Evolutionary conservation across 2,797 vertebrate genomes (phyloP).

Genomic region (Helicolenus hilgendorfi): DNA sequence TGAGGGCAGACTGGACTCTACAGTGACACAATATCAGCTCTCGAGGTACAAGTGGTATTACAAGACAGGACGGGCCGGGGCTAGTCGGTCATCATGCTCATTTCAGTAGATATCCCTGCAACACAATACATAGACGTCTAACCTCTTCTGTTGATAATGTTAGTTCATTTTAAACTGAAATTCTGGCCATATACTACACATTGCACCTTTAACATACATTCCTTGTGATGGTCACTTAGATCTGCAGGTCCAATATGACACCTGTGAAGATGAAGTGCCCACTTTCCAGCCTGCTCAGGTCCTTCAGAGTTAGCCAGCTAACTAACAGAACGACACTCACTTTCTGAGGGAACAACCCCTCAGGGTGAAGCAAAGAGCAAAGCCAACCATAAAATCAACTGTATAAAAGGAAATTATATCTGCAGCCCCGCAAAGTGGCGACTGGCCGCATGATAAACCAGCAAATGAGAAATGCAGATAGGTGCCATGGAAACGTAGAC

Average conservation of each 20-base stretch:
- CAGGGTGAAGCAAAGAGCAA: slow-evolving; percentile 58
- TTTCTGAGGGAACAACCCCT: slow-evolving; percentile 31
- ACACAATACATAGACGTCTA: no score
- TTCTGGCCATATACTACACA: no score
- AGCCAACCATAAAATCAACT: slow-evolving; percentile 74
- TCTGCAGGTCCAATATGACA: not conserved
- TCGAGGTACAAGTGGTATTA: no score
- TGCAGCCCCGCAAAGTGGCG: slow-evolving; percentile 74
- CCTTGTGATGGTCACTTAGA: not conserved
- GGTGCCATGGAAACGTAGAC: slow-evolving; percentile 71
- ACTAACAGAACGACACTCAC: slow-evolving; percentile 37
- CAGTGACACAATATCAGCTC: no score
- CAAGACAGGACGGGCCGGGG: no score
- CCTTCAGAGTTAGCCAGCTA: not conserved
- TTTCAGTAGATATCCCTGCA: no score
- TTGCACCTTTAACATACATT: not conserved
- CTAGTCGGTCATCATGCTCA: no score
- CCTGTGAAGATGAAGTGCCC: not conserved
- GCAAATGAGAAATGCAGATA: slow-evolving; percentile 79
- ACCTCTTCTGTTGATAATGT: no score
- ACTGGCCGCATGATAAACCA: slow-evolving; percentile 52
- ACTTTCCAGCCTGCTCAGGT: slow-evolving; percentile 13
- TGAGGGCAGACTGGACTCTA: no score
- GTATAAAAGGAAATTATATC: slow-evolving; percentile 77
- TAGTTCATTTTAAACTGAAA: no score